Conservation (phyloP, 2,797 vertebrate genomes). For the Brotogeris chrysoptera region DNA sequence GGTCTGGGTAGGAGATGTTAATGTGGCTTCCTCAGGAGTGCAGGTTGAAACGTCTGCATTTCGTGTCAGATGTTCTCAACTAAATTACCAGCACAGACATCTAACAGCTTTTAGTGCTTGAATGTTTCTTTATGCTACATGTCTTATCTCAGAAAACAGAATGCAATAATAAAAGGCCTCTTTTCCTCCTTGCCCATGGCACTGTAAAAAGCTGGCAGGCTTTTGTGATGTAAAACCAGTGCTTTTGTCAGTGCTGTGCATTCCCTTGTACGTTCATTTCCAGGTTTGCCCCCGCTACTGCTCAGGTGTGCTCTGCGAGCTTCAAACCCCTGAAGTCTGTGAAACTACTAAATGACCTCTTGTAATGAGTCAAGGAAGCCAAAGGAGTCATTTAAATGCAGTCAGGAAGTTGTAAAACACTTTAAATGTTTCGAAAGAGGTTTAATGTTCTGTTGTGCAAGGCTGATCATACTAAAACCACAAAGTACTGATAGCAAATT, state of each 20-base stretch:
- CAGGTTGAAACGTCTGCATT: constrained; percentile 3
- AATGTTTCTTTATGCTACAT: not conserved
- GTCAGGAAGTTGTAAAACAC: not conserved
- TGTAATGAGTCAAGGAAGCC: not conserved
- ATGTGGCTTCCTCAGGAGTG: not conserved
- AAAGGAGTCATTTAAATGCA: not conserved
- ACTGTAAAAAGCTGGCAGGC: not conserved
- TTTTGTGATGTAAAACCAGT: not conserved
- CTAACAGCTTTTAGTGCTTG: constrained; percentile 15
- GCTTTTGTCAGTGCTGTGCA: not conserved
- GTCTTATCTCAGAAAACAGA: constrained; percentile 7
- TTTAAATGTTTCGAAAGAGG: not conserved
- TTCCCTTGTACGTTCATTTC: not conserved
- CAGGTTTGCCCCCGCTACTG: not conserved
- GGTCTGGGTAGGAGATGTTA: not conserved
- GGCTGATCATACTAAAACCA: not conserved
- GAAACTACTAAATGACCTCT: not conserved
- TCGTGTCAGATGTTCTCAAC: constrained; percentile 10
- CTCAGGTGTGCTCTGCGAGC: not conserved
- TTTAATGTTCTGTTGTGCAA: constrained; percentile 9
- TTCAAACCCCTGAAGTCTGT: not conserved
- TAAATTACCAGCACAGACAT: not conserved
- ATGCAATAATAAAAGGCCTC: not conserved
- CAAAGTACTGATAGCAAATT: not conserved
- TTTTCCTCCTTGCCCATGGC: not conserved